phyloP scores from a whole-genome alignment of 2,113 vertebrate genomes.

The Semnornis frantzii region DNA sequence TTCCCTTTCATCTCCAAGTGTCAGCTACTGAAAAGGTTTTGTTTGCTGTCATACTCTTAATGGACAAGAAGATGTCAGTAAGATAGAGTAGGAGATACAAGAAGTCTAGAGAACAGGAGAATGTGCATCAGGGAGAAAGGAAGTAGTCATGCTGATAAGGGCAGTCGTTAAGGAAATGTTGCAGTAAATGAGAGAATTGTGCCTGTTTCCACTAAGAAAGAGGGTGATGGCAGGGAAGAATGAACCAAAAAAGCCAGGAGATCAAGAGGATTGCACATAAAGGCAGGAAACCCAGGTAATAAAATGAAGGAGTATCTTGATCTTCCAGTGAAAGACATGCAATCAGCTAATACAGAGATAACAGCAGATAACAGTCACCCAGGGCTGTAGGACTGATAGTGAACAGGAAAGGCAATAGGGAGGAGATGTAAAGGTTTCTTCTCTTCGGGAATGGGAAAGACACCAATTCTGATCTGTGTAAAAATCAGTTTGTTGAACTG shows the following conservation, averaged over 20 bases:
- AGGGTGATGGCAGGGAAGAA: background rate
- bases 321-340: background rate
- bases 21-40: background rate
- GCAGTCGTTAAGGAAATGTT: background rate
- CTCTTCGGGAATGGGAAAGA: background rate
- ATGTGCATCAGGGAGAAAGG: background rate
- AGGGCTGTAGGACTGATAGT: rapidly evolving
- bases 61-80: background rate
- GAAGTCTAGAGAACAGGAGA: background rate
- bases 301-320: background rate
- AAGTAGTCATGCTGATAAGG: background rate
- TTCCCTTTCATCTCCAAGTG: background rate
- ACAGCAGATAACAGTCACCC: background rate
- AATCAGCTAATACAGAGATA: background rate
- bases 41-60: background rate
- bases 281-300: background rate
- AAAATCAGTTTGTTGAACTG: background rate
- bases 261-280: background rate
- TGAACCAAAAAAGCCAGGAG: background rate
- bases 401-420: background rate
- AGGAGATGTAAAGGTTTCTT: background rate
- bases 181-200: background rate
- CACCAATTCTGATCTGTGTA: background rate
- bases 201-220: background rate
- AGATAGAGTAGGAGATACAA: background rate